Percentiles rank a stretch among this genome's conserved stretches.
Conservation (phyloP, 2,888 invertebrate species). For the Tipula unca region DNA sequence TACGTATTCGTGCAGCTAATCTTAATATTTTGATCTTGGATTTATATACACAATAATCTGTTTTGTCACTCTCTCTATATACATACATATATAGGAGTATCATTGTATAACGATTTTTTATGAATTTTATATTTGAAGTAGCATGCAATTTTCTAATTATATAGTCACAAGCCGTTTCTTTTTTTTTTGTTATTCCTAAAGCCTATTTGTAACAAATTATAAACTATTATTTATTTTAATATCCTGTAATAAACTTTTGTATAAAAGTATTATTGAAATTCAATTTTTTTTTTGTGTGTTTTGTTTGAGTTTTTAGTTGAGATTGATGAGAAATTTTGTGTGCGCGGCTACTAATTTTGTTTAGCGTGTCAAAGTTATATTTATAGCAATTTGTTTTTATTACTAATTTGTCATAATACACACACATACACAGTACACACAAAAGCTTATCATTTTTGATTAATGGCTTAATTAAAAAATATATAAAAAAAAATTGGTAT, state of each 20-base stretch:
- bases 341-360: not conserved
- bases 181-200: not conserved
- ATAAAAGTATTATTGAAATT: not conserved
- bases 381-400: constrained; percentile 8
- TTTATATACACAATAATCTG: not conserved
- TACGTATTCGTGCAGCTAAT: not conserved
- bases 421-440: not conserved
- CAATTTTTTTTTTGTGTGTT: not conserved
- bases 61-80: not conserved
- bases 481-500: not conserved
- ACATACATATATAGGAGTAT: not conserved
- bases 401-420: not conserved
- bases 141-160: constrained; percentile 2
- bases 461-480: not conserved
- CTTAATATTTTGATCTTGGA: not conserved
- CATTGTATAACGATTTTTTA: not conserved
- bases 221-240: not conserved
- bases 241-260: constrained; percentile 8
- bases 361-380: not conserved
- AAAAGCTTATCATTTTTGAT: not conserved
- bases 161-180: not conserved
- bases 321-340: not conserved
- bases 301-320: not conserved
- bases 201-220: not conserved
- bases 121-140: not conserved